Evolutionary conservation across 2,888 invertebrate genomes (phyloP).

Genomic region (Lomographa bimaculata): DNA sequence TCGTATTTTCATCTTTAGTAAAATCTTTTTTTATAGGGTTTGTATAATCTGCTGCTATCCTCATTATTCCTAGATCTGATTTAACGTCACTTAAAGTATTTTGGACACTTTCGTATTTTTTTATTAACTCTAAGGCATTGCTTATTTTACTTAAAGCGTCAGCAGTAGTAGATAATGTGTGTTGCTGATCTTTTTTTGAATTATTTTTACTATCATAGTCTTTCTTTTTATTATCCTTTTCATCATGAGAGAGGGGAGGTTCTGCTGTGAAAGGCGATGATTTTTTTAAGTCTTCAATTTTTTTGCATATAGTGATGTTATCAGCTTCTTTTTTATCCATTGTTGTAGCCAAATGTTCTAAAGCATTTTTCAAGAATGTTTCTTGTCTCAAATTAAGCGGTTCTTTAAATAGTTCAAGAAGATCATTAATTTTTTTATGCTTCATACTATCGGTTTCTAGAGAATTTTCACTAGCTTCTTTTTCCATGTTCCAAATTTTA

Average conservation of each 20-base stretch:
- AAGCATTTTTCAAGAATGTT: slow-evolving; percentile 61
- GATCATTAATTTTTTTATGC: slow-evolving; percentile 65
- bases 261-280: no score
- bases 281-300: slow-evolving; percentile 43
- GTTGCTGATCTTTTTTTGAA: background rate
- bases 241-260: no score
- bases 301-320: slow-evolving; percentile 62
- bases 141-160: slow-evolving; percentile 57
- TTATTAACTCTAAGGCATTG: slow-evolving; percentile 57
- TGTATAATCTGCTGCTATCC: no score
- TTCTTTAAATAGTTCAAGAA: slow-evolving; percentile 70
- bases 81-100: slow-evolving; percentile 44
- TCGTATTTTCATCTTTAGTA: slow-evolving; percentile 41
- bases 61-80: slow-evolving; percentile 9
- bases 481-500: slow-evolving; percentile 73
- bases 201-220: slow-evolving; percentile 20
- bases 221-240: no score
- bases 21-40: slow-evolving; percentile 17
- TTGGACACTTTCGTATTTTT: slow-evolving; percentile 59
- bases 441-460: slow-evolving; percentile 61
- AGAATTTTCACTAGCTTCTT: slow-evolving; percentile 52
- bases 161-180: slow-evolving; percentile 27
- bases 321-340: slow-evolving; percentile 51
- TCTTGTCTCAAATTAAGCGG: slow-evolving; percentile 70
- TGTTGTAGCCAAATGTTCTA: slow-evolving; percentile 61